A percentile compares a stretch with the other conserved stretches of the same genome.
These are phyloP conservation scores for Belonocnema kinseyi DNA, from an alignment of 1,140 invertebrate species.

Conservation along the genomic window DNA sequence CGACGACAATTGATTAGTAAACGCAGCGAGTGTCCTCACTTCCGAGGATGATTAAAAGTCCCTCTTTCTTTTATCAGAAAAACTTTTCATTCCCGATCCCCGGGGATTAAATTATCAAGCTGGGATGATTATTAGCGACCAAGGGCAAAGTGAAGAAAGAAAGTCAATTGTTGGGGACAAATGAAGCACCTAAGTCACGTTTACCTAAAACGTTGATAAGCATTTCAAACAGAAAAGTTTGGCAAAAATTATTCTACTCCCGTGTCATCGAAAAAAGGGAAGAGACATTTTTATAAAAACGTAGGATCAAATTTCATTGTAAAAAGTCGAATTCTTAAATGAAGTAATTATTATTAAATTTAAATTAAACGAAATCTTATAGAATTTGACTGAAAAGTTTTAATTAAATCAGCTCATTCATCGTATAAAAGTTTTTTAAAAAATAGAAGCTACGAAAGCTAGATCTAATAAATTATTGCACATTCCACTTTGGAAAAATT, in stretches of 20 bases:
- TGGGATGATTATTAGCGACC: slow-evolving; percentile 21
- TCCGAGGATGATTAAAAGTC: slow-evolving; percentile 23
- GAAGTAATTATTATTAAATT: too few relatives aligned
- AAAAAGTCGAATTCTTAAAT: too few relatives aligned
- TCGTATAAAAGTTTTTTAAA: too few relatives aligned
- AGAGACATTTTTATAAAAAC: too few relatives aligned
- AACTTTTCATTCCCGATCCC: slow-evolving; percentile 23
- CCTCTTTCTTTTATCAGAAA: slow-evolving; percentile 19
- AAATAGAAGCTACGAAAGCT: too few relatives aligned
- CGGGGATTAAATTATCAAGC: slow-evolving; percentile 26
- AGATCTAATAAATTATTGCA: too few relatives aligned
- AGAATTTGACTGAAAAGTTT: too few relatives aligned
- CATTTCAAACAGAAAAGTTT: neutral
- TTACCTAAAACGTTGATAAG: neutral
- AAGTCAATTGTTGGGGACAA: slow-evolving; percentile 15
- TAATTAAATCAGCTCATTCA: too few relatives aligned
- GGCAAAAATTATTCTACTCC: neutral
- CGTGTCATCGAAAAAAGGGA: neutral
- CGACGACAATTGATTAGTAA: slow-evolving; percentile 14
- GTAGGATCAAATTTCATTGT: too few relatives aligned
- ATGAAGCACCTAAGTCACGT: slow-evolving; percentile 15
- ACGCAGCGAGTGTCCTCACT: slow-evolving; percentile 3
- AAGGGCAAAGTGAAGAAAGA: neutral
- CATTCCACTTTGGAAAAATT: too few relatives aligned
- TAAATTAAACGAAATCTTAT: too few relatives aligned